Base-by-base conservation (phyloP, 2,797 vertebrate genomes). In the Poeciliopsis gracilis region DNA sequence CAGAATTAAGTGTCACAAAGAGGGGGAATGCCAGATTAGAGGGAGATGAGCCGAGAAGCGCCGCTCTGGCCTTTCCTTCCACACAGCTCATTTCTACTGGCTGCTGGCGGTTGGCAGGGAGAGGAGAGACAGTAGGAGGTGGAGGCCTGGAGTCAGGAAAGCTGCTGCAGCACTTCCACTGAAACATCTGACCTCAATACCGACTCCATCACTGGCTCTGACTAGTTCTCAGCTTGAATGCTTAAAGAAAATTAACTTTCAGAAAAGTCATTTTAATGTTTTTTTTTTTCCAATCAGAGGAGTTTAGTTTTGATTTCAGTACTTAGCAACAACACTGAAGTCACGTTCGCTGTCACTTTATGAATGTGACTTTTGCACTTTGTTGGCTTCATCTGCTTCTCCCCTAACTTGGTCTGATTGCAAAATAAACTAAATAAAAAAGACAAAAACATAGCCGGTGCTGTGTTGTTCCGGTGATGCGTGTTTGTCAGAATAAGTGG, bases 101-200 rank as follows among this genome's bases (percentile, higher is more conserved):
- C 89, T 89, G 91, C 90, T 86, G 90, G 85, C 89, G 87, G 89
- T 89, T 89, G 90, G 87, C 85, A 84, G 77, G 82, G 86, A 91
- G 86, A 87, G 84, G 82, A 82, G 36, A 30, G 88, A 43, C 88
- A 82, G 67, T 85, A 46, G 89, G 90, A 87, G 90, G 82, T 85
- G 87, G 83, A 87, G 80, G 53, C 53, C 53, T 55, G 86, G 84
- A 84, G 90, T 87, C 86, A 51, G 78, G 18, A 92, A 84, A 89
- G 83, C 83, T 85, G 74, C 82, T 85, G 84, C 87, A 73, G 84
- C 84, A 57, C 83, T 86, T 84, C 78, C 43, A 73, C 80, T 71
- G 86, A 86, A 90, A 89, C 79, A 76, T 90, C 82, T 89, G 86
- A 92, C 90, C 90, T 84, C 72, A 67, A 78, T 13, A 28, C 30